phyloP scores from a whole-genome alignment of 2,888 invertebrate species.

The Periphyllus acericola region DNA sequence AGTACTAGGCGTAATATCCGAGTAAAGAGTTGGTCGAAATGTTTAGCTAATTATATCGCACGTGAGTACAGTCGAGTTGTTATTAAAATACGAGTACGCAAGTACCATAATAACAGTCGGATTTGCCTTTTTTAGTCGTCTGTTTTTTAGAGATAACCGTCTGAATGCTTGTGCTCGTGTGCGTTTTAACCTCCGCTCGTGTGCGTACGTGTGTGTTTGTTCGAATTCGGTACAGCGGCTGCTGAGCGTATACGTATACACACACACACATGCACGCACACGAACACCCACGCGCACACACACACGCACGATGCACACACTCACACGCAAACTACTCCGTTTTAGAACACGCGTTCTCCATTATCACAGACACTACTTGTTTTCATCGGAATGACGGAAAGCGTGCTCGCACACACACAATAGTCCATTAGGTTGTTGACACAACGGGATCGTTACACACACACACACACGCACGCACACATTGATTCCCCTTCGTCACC shows the following conservation, averaged over 20 bases:
- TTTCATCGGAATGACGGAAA: neutral
- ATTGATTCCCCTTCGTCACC: neutral
- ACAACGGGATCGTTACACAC: slow-evolving; percentile 31
- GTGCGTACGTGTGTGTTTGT: neutral
- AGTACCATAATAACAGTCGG: neutral
- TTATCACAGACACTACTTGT: slow-evolving; percentile 40
- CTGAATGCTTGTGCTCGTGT: neutral
- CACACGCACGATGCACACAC: neutral
- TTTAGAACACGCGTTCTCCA: slow-evolving; percentile 56
- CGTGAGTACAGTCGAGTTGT: neutral
- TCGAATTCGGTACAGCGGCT: neutral
- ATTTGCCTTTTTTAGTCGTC: slow-evolving; percentile 25
- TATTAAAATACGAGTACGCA: neutral
- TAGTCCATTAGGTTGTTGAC: slow-evolving; percentile 45
- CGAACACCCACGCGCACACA: neutral
- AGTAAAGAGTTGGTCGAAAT: slow-evolving; percentile 38
- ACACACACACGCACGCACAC: slow-evolving; percentile 18
- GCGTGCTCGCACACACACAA: neutral
- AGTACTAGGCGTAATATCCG: neutral
- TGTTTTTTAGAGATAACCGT: slow-evolving; percentile 52
- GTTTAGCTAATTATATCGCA: slow-evolving; percentile 31
- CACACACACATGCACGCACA: neutral
- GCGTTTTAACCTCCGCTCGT: neutral
- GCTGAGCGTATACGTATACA: too few species aligned
- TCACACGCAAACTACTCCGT: neutral